Conservation (phyloP, 2,797 vertebrate species). For the Otolemur crassicaudatus region DNA sequence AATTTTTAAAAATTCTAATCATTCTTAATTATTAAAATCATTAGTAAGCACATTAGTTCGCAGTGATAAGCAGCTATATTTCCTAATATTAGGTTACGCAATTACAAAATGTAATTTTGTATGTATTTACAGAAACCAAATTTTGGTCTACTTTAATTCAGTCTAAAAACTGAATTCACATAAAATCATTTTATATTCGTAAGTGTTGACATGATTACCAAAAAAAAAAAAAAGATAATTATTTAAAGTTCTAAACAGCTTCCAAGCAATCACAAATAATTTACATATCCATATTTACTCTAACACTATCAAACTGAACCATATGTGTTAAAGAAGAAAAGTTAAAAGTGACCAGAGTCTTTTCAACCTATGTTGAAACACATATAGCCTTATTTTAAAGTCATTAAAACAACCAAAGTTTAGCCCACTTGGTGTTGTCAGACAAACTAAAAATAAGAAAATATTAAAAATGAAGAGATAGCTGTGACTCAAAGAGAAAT, state of each 20-base stretch:
- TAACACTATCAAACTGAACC: slow-evolving; percentile 18
- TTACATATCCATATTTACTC: slow-evolving; percentile 10
- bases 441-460: slow-evolving; percentile 61
- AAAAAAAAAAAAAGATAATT: slow-evolving; percentile 15
- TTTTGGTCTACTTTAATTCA: neutral
- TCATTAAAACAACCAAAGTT: neutral
- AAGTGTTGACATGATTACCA: slow-evolving; percentile 30
- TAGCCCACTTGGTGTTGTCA: neutral
- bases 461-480: neutral
- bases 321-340: neutral
- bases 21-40: slow-evolving; percentile 71
- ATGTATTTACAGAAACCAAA: slow-evolving; percentile 41
- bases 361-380: slow-evolving; percentile 47
- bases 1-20: slow-evolving; percentile 63
- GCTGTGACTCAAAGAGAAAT: neutral
- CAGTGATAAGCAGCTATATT: slow-evolving; percentile 69
- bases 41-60: slow-evolving; percentile 80
- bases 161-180: slow-evolving; percentile 42
- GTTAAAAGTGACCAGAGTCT: slow-evolving; percentile 33
- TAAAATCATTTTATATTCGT: slow-evolving; percentile 39
- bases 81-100: slow-evolving; percentile 18
- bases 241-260: slow-evolving; percentile 57
- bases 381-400: slow-evolving; percentile 17
- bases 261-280: slow-evolving; percentile 50
- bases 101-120: slow-evolving; percentile 57